Evolutionary conservation across 2,797 vertebrate species (phyloP), one percentile per base, ranked within the genome.

Genomic region (Halcyon badia): DNA sequence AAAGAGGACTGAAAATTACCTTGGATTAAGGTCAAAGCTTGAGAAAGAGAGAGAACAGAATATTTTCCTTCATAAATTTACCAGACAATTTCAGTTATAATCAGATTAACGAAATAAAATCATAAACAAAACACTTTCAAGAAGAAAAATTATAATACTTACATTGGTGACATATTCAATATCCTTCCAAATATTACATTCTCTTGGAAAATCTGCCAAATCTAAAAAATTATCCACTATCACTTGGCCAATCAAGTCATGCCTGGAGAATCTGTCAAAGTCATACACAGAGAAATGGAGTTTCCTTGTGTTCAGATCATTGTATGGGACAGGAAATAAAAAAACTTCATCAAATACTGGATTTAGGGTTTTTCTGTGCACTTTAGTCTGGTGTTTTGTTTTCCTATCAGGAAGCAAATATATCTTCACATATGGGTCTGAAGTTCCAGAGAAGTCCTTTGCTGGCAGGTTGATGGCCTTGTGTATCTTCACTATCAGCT

Each of bases 311-410:
- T 98, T 99, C 96, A 99, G 99, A 97, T 99, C 99, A 87, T 99
- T 99, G 98, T 99, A 99, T 1, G 99, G 99, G 96, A 99, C 99
- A 11, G 98, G 98, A 97, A 99, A 99, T 98, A 99, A 98, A 99
- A 99, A 99, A 98, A 99, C 99, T 97, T 99, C 99, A 96, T 99
- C 99, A 95, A 99, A 99, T 64, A 99, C 98, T 4, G 99, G 99
- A 97, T 99, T 99, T 77, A 99, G 97, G 49, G 99, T 99, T 98
- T 99, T 99, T 95, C 99, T 99, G 93, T 99, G 99, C 93, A 99
- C 99, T 98, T 99, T 99, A 98, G 99, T 99, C 98, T 99, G 99
- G 97, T 99, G 99, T 97, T 99, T 99, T 81, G 99, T 99, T 98
- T 99, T 99, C 83, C 99, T 99, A 86, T 99, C 99, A 1, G 99